Evolutionary conservation across 2,797 vertebrate genomes (phyloP), one percentile per base, ranked within the genome.

Genomic region (Spea hammondii): DNA sequence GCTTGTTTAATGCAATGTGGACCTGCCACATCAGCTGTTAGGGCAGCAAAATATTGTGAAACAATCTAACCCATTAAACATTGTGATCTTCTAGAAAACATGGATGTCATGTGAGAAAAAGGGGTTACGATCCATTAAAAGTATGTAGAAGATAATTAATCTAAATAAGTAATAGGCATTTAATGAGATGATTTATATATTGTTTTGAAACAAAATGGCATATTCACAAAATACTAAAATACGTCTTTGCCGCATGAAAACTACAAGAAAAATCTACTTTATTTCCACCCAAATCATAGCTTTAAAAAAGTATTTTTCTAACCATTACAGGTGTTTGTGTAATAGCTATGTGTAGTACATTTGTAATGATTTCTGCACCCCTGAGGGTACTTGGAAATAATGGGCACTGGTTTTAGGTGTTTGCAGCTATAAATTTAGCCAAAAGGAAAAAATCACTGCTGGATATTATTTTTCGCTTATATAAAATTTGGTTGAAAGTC

Each of bases 401-500:
- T 77, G 12, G 66, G 46, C 60, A 68, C 70, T 71, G 67, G 51
- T 71, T 72, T 76, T 77, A 77, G 69, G 69, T 60, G 53, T 80
- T 76, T 55, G 53, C 68, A 67, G 74, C 65, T 55, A 48, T 80
- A 81, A 67, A 72, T 72, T 66, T 76, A 72, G 48, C 53, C 57
- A 67, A 67, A 72, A 60, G 57, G 47, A 60, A 76, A 32, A 62
- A 32, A 68, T 76, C 69, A 55, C 69, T 67, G 79, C 59, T 76
- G 79, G 79, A 81, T 62, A 81, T 81, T 54, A 77, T 75, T 72
- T 55, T 76, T 66, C 17, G 8, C 45, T 62, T 65, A 65, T 76
- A 67, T 49, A 66, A 44, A 66, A 48, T 72, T 65, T 57, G 45
- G 60, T 72, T n/a, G 44, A 72, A 70, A 80, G 53, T 62, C 53